Evolutionary conservation across 2,797 vertebrate genomes (phyloP), one percentile per base, ranked within the genome.

Genomic region (Sebastes umbrosus): DNA sequence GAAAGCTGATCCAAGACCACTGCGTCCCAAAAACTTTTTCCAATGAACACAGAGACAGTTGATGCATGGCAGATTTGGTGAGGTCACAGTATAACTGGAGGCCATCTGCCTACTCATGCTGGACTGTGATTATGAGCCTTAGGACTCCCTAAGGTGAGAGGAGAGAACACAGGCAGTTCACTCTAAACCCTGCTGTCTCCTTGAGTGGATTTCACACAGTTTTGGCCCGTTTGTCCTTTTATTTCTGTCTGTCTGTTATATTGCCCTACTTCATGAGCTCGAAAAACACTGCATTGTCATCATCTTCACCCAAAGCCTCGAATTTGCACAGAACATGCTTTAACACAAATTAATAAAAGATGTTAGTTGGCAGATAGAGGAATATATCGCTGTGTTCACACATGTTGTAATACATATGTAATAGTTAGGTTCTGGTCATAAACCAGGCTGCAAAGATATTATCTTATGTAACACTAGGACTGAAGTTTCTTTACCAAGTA

Each of bases 91-190:
- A 74, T 79, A 89, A 93, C 89, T 92, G 87, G 82, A 88, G 89
- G 93, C 95, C 95, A 96, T 96, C 95, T 96, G 95, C 92, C 92
- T 89, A 80, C 88, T 90, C 93, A 93, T 90, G 92, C 94, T 94
- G 94, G 90, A 92, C 93, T 93, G 92, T 93, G 93, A 94, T 94
- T 88, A 90, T 88, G 81, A 92, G 81, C 79, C 91, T 86, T 73
- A 80, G 79, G 87, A 88, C 88, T 93, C 90, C 93, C 89, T 76
- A 83, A 92, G 91, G 91, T 94, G 91, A 86, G 81, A 89, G 70
- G 65, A 82, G 54, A 55, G 80, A 85, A 83, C 73, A 80, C 81
- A 85, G 73, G 73, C 82, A 80, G 73, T 77, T 87, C 80, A 85
- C 73, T 80, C 79, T 68, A 63, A 77, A 80, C 75, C 73, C 82